Evolutionary conservation across 1,140 invertebrate species (phyloP), one percentile per base, ranked within the genome.

Genomic region (Proales similis): DNA sequence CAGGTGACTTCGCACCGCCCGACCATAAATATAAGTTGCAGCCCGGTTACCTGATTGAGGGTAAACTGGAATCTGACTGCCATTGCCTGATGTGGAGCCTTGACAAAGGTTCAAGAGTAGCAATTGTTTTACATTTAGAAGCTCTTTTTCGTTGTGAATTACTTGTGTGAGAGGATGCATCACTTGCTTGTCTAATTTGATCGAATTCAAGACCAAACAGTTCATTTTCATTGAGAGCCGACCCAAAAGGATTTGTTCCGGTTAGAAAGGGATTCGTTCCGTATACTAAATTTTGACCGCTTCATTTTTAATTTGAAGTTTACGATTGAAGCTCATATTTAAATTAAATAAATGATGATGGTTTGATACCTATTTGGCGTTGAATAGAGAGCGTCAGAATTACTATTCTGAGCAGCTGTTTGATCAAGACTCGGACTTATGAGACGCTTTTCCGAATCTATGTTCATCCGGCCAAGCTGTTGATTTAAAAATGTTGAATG

Each of bases 121-220:
- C 39, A 42, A 17, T 14, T 4, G 39, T 42, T 42, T 11, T 53
- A 51, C 38, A 17, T 20, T 51, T 51, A 53, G 38, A 39, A 33
- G 38, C 42, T 39, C 20, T 14, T 39, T 53, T 53, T 39, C 24
- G 17, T 17, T 42, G 17, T 22, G 42, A 33, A 32, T 39, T 53
- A 38, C 48, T 53, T 32, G 24, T 39, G 42, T 53, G 38, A 53
- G 38, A 53, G 42, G 22, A 39, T 53, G 38, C 33, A 30, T 53
- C 42, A 53, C 48, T 27, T 33, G 38, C 48, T 5, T 53, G 48
- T 2, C 48, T 32, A 24, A 53, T 53, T 6, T 24, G 29, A 22
- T 53, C 48, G 42, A 53, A 53, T 30, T 53, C 48, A n/a, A 39
- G 48, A 53, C 48, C 48, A 33, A 53, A 53, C 22, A 53, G 27